Percentiles rank a stretch among this genome's conserved stretches.
Conservation (phyloP, 2,797 vertebrate species). For the Pagetopsis macropterus region DNA sequence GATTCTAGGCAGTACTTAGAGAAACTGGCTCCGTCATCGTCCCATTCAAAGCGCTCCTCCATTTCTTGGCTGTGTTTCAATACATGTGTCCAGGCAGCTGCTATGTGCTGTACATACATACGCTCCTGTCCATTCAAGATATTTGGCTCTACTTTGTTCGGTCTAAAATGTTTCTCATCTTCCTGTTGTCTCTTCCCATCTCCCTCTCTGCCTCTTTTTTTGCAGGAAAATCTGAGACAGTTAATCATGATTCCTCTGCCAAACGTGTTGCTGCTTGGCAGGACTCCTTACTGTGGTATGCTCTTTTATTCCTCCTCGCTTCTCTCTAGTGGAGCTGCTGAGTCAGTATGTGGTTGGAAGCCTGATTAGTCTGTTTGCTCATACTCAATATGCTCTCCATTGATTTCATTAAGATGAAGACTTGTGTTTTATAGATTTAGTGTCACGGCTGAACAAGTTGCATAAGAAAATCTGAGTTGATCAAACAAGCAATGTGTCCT, state of each 20-base stretch:
- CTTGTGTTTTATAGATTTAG: background rate
- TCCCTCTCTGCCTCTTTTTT: slow-evolving; percentile 34
- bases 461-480: background rate
- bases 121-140: slow-evolving; percentile 51
- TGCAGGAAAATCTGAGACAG: slow-evolving; percentile 92
- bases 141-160: slow-evolving; percentile 41
- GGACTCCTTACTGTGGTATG: slow-evolving; percentile 92
- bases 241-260: slow-evolving; percentile 94
- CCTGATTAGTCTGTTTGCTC: slow-evolving; percentile 14
- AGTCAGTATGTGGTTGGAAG: slow-evolving; percentile 14
- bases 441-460: background rate
- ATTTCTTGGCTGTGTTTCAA: slow-evolving; percentile 60
- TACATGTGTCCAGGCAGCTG: slow-evolving; percentile 50
- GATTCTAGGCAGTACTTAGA: slow-evolving; percentile 8
- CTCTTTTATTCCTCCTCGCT: slow-evolving; percentile 27
- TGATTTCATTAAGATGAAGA: background rate
- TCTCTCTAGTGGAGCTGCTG: slow-evolving; percentile 9
- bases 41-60: slow-evolving; percentile 46
- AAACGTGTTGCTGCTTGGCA: slow-evolving; percentile 91
- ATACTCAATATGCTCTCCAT: slow-evolving; percentile 4
- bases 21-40: slow-evolving; percentile 44
- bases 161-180: slow-evolving; percentile 32
- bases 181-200: slow-evolving; percentile 21
- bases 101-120: slow-evolving; percentile 69
- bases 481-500: background rate